These are phyloP conservation scores for Ophioninae sp. DNA, from an alignment of 2,888 invertebrate species.

Conservation along the genomic window DNA sequence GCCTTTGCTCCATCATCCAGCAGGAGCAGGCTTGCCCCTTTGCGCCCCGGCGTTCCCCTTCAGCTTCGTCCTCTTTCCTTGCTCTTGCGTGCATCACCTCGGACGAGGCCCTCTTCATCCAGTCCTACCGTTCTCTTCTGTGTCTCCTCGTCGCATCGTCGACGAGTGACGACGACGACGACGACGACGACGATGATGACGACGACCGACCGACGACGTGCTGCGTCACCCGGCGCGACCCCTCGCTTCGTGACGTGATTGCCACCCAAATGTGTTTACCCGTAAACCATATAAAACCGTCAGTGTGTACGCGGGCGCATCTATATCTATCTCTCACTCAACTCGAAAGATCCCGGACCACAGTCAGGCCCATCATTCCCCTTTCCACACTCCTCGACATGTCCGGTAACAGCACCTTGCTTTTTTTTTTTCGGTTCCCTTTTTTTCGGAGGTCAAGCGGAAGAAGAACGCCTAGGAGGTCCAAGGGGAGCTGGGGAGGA, in stretches of 20 bases:
- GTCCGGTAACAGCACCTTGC: constrained; percentile 35
- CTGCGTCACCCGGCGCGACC: constrained; percentile 28
- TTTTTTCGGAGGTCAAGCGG: constrained; percentile 4
- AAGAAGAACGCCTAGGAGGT: neutral
- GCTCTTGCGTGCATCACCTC: constrained; percentile 53
- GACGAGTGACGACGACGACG: constrained; percentile 39
- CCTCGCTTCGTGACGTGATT: constrained; percentile 78
- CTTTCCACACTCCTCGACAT: constrained; percentile 25
- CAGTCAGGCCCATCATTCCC: constrained; percentile 33
- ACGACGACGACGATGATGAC: no score
- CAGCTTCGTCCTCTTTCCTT: neutral
- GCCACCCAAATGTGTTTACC: constrained; percentile 80
- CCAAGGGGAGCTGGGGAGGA: neutral
- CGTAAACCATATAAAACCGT: constrained; percentile 80
- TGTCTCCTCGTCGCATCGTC: constrained; percentile 52
- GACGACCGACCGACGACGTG: constrained; percentile 11
- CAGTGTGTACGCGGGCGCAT: constrained; percentile 66
- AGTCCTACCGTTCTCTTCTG: constrained; percentile 51
- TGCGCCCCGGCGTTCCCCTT: neutral
- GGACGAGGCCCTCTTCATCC: constrained; percentile 59
- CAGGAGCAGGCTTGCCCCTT: constrained; percentile 12
- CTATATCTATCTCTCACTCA: constrained; percentile 53
- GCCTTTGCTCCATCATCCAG: constrained; percentile 41
- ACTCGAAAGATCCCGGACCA: constrained; percentile 16
- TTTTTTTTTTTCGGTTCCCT: constrained; percentile 22